phyloP scores from a whole-genome alignment of 2,113 vertebrate genomes.

The Hyperopisus bebe region DNA sequence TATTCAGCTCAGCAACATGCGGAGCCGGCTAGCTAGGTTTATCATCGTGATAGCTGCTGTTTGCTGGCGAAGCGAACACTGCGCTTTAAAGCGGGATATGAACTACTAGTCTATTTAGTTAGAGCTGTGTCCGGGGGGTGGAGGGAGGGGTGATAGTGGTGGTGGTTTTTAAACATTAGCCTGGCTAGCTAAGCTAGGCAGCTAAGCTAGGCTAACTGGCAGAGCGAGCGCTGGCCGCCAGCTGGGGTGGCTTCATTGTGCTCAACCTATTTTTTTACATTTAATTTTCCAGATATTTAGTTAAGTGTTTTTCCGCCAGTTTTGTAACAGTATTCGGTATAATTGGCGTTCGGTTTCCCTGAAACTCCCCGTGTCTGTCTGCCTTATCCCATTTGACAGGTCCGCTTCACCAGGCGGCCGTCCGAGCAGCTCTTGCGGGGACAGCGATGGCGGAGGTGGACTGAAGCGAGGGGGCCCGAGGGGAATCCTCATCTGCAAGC shows the following conservation, averaged over 20 bases:
- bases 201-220: conserved; percentile 5
- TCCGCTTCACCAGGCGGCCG: not conserved
- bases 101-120: not conserved
- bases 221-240: not conserved
- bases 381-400: not conserved
- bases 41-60: not conserved
- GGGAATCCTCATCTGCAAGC: not conserved
- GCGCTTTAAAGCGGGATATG: not conserved
- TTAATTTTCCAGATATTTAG: not conserved
- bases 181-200: not conserved
- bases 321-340: not conserved
- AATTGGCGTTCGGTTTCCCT: not conserved
- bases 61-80: not conserved
- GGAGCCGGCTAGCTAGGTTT: not conserved
- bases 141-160: not conserved
- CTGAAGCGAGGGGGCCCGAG: not conserved
- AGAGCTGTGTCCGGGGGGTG: not conserved
- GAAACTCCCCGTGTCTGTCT: not conserved
- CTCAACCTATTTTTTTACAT: not conserved
- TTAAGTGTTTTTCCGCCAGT: not conserved
- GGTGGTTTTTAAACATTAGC: not conserved
- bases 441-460: not conserved
- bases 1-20: conserved; percentile 7
- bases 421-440: not conserved
- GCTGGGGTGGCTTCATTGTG: not conserved